Conservation (phyloP, 1,140 invertebrate genomes). For the Trissolcus basalis region DNA sequence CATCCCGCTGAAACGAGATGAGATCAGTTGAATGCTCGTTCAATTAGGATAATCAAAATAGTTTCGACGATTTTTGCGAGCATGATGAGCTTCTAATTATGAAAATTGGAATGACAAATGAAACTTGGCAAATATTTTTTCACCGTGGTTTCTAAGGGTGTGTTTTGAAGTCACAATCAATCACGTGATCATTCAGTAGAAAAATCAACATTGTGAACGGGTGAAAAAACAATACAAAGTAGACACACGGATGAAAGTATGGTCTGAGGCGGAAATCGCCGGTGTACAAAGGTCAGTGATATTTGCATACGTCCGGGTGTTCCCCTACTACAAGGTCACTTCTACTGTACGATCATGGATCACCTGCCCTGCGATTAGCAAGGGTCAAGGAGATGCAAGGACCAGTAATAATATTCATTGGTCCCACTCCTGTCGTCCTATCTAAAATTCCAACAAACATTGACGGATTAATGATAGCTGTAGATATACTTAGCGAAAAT, state of each 20-base stretch:
- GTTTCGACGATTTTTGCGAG: no score
- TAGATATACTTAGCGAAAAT: constrained; percentile 51
- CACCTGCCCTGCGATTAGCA: constrained; percentile 73
- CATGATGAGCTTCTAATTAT: no score
- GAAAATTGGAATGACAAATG: no score
- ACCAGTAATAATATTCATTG: constrained; percentile 4
- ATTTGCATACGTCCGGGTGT: constrained; percentile 66
- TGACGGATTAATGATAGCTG: constrained; percentile 71
- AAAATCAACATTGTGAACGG: background rate
- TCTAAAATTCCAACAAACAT: constrained; percentile 47
- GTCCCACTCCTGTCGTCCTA: no score
- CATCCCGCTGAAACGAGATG: no score
- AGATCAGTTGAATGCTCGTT: no score
- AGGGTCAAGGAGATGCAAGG: constrained; percentile 65
- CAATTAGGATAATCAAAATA: no score
- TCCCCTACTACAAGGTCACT: constrained; percentile 60
- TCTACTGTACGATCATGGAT: constrained; percentile 60
- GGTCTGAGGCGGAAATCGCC: constrained; percentile 5
- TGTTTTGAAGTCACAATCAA: no score
- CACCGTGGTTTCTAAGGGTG: no score
- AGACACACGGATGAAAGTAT: constrained; percentile 29
- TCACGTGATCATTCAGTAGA: background rate
- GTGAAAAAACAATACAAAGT: constrained; percentile 2
- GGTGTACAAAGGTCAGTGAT: constrained; percentile 22
- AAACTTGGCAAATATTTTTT: no score